phyloP scores from a whole-genome alignment of 1,140 invertebrate genomes.

The Xylocopa sonorina region DNA sequence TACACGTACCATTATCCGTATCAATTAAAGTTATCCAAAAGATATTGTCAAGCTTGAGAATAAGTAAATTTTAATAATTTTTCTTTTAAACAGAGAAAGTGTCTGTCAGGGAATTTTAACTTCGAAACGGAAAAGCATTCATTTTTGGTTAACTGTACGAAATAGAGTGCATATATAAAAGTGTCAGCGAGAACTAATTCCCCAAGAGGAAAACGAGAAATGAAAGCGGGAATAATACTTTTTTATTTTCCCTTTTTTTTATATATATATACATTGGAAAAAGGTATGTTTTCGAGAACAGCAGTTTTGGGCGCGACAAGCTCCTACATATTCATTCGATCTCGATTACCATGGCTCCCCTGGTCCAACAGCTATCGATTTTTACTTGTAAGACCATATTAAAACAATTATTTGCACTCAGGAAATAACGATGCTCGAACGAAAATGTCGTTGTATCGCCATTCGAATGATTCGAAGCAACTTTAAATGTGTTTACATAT shows the following conservation, averaged over 20 bases:
- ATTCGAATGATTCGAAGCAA: neutral
- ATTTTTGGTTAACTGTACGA: neutral
- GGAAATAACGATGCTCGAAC: neutral
- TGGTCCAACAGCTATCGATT: conserved; percentile 1
- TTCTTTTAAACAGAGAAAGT: no score
- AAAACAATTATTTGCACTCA: neutral
- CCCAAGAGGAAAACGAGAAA: neutral
- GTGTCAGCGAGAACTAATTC: neutral
- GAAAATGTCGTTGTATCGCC: neutral
- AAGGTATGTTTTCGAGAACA: conserved; percentile 3
- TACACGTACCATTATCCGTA: no score
- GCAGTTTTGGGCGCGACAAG: neutral
- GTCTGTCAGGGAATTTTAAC: no score
- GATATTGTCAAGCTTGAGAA: no score
- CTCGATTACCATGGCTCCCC: neutral
- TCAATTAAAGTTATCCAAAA: no score
- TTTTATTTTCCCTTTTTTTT: neutral
- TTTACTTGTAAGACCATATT: neutral
- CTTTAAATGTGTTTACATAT: neutral
- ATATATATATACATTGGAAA: neutral
- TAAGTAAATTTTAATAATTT: no score
- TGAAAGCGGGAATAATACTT: neutral
- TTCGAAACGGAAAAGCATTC: neutral
- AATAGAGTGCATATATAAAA: neutral
- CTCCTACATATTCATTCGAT: conserved; percentile 23